Base-by-base conservation (phyloP, 2,797 vertebrate genomes). In the Argyrosomus regius region DNA sequence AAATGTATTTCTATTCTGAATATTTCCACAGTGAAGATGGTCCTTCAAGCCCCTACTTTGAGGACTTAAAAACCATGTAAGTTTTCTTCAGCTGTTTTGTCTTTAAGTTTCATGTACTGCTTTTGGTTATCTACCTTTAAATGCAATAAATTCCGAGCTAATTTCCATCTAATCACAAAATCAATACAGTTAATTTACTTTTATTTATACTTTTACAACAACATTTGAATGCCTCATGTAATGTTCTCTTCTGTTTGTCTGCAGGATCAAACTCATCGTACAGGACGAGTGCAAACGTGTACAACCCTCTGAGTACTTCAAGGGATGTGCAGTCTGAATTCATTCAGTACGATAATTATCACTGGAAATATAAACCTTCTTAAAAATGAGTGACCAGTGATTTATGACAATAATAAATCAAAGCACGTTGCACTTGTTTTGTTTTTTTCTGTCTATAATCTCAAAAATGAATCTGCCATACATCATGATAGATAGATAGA, bases 221-320 rank as follows among this genome's bases (percentile, higher is more conserved):
- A 60, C 26, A 22, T 63, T 28, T 54, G n/a, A 18, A 65, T 6
- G 3, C 2, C 26, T 24, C 2, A 9, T 20, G 28, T 14, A 6
- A 35, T 54, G 31, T 14, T 13, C 3, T 54, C 16, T 8, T 74
- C n/a, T 73, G 45, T 73, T 43, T 20, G 2, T 72, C 56, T 88
- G 43, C 82, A 92, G 90, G 72, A 13, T 85, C 49, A 52, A 2
- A 14, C 12, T 70, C 54, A 69, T 90, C 59, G 54, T 78, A 28
- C 78, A 64, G 24, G 26, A 22, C 0, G 9, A 75, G 1, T 90
- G 89, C 54, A 9, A 6, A 1, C 0, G 50, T 2, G 1, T 18
- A 35, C 1, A 22, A 0, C 13, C 59, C 20, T 24, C 48, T 0
- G 3, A 48, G 0, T 91, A 89, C 74, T 87, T 91, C 0, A 2